Percentiles rank a stretch among this genome's conserved stretches.
Evolutionary conservation across 2,888 invertebrate genomes (phyloP).

Genomic region (Scaptomyza reducta): DNA sequence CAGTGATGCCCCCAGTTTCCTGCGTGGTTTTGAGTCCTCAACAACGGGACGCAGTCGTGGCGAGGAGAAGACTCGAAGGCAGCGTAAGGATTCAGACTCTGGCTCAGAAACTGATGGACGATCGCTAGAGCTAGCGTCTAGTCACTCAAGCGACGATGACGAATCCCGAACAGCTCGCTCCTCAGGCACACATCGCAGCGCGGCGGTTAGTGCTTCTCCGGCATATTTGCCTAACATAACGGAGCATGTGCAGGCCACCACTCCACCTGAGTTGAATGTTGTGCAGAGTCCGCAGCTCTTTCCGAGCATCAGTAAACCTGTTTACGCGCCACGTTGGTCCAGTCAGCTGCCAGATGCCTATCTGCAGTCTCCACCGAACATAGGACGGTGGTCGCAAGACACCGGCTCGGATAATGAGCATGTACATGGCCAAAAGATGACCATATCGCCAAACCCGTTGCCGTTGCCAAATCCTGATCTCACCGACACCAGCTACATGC

Average conservation of each 20-base stretch:
- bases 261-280: slow-evolving; percentile 87
- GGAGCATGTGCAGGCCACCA: slow-evolving; percentile 86
- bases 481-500: slow-evolving; percentile 87
- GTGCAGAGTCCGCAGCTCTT: slow-evolving; percentile 89
- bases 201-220: slow-evolving; percentile 84
- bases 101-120: slow-evolving; percentile 92
- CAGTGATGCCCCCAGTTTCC: slow-evolving; percentile 90
- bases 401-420: slow-evolving; percentile 91
- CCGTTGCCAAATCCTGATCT: slow-evolving; percentile 92
- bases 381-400: slow-evolving; percentile 91
- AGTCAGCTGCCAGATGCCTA: slow-evolving; percentile 88
- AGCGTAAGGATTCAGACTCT: slow-evolving; percentile 89
- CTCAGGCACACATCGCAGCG: slow-evolving; percentile 84
- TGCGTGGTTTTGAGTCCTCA: slow-evolving; percentile 85
- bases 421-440: slow-evolving; percentile 85
- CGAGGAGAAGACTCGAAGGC: slow-evolving; percentile 82
- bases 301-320: slow-evolving; percentile 87
- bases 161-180: slow-evolving; percentile 85
- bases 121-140: slow-evolving; percentile 95
- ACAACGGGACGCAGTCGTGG: slow-evolving; percentile 69
- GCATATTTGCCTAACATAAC: slow-evolving; percentile 88
- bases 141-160: slow-evolving; percentile 97
- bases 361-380: slow-evolving; percentile 85
- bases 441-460: slow-evolving; percentile 88
- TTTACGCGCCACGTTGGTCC: slow-evolving; percentile 88